phyloP scores from a whole-genome alignment of 2,797 vertebrate species.

The Propithecus perrieri region DNA sequence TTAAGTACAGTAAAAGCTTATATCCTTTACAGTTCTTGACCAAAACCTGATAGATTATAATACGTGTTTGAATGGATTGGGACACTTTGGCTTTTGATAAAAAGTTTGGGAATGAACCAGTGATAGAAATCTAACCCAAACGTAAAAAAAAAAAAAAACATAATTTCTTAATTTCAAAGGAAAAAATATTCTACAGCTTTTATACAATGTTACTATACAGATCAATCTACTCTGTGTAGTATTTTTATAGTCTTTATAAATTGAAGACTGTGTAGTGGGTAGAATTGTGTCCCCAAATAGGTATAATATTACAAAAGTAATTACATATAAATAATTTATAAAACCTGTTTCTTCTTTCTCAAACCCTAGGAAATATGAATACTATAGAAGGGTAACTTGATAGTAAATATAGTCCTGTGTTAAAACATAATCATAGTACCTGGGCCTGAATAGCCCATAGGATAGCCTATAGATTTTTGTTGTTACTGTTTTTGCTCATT shows the following conservation, averaged over 20 bases:
- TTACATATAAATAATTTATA: background rate
- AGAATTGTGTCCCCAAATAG: background rate
- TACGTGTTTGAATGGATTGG: background rate
- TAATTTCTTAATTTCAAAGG: background rate
- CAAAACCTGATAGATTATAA: background rate
- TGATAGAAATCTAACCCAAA: background rate
- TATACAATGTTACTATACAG: background rate
- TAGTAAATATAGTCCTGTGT: no score
- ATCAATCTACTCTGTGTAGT: background rate
- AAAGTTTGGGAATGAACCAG: background rate
- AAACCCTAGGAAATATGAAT: background rate
- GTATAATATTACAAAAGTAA: background rate
- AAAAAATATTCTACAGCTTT: background rate
- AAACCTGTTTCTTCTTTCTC: background rate
- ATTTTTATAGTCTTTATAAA: background rate
- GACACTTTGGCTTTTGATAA: background rate
- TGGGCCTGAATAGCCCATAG: background rate
- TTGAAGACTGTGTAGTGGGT: background rate
- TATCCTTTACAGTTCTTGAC: background rate
- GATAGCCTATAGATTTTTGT: background rate
- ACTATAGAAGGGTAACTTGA: background rate
- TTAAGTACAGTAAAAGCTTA: background rate
- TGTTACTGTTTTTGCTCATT: background rate
- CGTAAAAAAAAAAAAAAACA: no score
- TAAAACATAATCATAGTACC: background rate